These are phyloP conservation scores for Drosophila quinaria DNA, from an alignment of 2,888 invertebrate genomes.

Conservation along the genomic window DNA sequence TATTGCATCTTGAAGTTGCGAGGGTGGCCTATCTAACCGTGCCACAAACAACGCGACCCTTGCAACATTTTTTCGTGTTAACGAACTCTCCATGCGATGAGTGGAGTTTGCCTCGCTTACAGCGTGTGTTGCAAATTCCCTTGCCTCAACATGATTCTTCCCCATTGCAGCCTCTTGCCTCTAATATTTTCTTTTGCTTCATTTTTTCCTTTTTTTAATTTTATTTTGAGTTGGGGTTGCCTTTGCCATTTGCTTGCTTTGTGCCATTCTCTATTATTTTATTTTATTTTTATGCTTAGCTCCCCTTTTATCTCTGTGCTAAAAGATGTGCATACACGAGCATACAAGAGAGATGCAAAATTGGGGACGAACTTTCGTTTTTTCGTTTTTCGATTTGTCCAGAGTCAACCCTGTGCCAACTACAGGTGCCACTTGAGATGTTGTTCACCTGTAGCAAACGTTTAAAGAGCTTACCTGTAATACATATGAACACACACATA, in stretches of 20 bases:
- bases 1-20: slow-evolving; percentile 53
- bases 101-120: slow-evolving; percentile 41
- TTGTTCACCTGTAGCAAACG: slow-evolving; percentile 82
- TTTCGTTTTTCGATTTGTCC: slow-evolving; percentile 69
- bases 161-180: slow-evolving; percentile 41
- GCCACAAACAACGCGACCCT: slow-evolving; percentile 41
- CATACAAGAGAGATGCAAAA: slow-evolving; percentile 60
- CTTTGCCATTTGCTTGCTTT: slow-evolving; percentile 66
- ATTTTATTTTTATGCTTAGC: slow-evolving; percentile 33
- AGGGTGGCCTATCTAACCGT: slow-evolving; percentile 15
- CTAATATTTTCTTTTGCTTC: slow-evolving; percentile 26
- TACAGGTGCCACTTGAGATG: slow-evolving; percentile 82
- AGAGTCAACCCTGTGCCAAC: slow-evolving; percentile 48
- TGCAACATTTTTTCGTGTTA: slow-evolving; percentile 70
- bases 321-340: slow-evolving; percentile 14
- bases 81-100: slow-evolving; percentile 74
- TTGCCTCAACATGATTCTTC: slow-evolving; percentile 3
- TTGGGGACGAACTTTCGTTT: slow-evolving; percentile 84
- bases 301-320: slow-evolving; percentile 62
- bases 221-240: slow-evolving; percentile 44
- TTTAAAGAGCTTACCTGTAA: slow-evolving; percentile 47
- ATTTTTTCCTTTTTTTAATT: slow-evolving; percentile 22
- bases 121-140: slow-evolving; percentile 74
- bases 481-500: slow-evolving; percentile 12
- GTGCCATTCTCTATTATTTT: slow-evolving; percentile 46